Percentiles rank a stretch among this genome's conserved stretches.
Conservation (phyloP, 2,888 invertebrate species). For the Asteroscopus sphinx region DNA sequence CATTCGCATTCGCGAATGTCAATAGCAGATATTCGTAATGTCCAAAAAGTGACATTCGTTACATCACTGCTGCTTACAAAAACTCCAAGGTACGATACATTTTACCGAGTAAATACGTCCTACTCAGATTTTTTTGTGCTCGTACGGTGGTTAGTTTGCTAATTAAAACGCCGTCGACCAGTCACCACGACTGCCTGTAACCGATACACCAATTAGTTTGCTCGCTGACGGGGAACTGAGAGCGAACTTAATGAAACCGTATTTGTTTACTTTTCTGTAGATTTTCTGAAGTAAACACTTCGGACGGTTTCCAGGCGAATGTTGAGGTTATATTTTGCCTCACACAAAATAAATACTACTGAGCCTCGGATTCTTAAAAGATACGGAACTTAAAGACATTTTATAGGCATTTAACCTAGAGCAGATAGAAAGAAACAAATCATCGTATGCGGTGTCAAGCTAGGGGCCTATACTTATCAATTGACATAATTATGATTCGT, state of each 20-base stretch:
- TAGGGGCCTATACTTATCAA: too few species aligned
- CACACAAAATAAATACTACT: neutral
- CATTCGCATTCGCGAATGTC: too few species aligned
- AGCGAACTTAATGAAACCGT: slow-evolving; percentile 33
- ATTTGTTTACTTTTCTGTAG: slow-evolving; percentile 44
- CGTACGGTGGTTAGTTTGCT: slow-evolving; percentile 28
- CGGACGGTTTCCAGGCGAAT: neutral
- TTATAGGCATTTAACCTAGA: too few species aligned
- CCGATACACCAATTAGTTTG: slow-evolving; percentile 49
- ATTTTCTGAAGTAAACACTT: slow-evolving; percentile 32
- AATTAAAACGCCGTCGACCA: slow-evolving; percentile 49
- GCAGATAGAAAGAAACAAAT: too few species aligned
- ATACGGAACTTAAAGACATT: too few species aligned
- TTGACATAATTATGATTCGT: too few species aligned
- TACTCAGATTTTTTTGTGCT: slow-evolving; percentile 33
- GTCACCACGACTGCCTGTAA: slow-evolving; percentile 40
- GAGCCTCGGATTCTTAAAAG: too few species aligned
- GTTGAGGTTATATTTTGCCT: neutral
- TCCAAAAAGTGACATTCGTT: too few species aligned
- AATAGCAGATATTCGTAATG: too few species aligned
- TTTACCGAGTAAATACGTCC: slow-evolving; percentile 12
- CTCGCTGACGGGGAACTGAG: slow-evolving; percentile 33
- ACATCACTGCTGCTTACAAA: too few species aligned
- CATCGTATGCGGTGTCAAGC: too few species aligned
- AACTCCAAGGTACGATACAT: too few species aligned